Base-by-base conservation (phyloP, 2,113 vertebrate species). In the Hydropotes inermis region DNA sequence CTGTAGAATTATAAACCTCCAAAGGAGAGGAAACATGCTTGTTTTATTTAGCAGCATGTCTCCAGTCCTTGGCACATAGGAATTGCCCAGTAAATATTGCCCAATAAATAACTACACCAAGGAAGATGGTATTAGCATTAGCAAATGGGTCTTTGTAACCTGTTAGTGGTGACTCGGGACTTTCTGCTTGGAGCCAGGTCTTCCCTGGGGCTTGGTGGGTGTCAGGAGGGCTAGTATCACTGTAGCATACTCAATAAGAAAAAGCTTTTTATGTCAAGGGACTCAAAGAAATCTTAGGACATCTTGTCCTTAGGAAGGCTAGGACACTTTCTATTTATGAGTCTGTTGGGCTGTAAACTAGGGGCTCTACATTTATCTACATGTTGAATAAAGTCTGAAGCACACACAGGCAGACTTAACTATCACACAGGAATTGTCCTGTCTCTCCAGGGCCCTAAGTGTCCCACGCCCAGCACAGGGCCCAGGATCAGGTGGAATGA, bases 1-100 rank as follows among this genome's bases (percentile, higher is more conserved):
- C 78, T 33, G 39, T 39, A 13, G n/a, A 81, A 89, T 27, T 85
- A 19, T 89, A 82, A 97, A 92, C 64, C 54, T 70, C n/a, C 50
- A 33, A 54, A 89, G 19, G 58, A 67, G 11, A 81, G 36, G 76
- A 96, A 97, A 86, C 19, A 10, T 19, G 28, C 28, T 79, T 54
- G 2, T 89, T 76, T 50, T 79, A 79, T 43, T 88, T 60, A 50
- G 23, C 47, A 23, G 19, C 43, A 2, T 33, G 60, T 52, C 52
- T 23, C 28, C 27, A 84, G 43, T 84, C n/a, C 54, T 92, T 50
- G 23, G 30, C 39, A 54, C 57, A 64, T 50, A 94, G 84, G 95
- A 81, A 96, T 96, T 67, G 60, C 33, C 89, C 83, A 50, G 70
- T 55, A 85, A 95, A 50, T 85, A 70, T 54, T 96, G 74, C 33